phyloP scores from a whole-genome alignment of 1,140 invertebrate genomes.

The Samia ricini region DNA sequence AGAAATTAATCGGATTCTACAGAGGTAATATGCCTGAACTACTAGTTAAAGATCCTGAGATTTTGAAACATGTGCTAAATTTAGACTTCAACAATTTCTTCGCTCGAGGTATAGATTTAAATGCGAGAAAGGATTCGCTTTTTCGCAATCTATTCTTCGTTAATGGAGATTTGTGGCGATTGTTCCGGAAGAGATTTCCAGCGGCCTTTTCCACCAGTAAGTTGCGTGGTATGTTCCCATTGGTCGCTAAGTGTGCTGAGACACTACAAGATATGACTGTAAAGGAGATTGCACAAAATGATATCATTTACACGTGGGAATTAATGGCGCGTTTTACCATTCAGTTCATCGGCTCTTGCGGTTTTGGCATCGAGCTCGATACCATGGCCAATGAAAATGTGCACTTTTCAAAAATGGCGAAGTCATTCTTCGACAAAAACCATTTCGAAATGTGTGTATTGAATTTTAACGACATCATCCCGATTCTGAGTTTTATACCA shows the following conservation, averaged over 20 bases:
- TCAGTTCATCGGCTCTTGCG: constrained; percentile 74
- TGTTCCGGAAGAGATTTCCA: constrained; percentile 78
- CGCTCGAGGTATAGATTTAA: constrained; percentile 12
- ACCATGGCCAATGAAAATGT: constrained; percentile 64
- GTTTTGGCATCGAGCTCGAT: constrained; percentile 75
- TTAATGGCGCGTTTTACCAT: constrained; percentile 60
- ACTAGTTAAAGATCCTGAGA: constrained; percentile 39
- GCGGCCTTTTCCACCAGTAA: constrained; percentile 80
- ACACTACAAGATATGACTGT: constrained; percentile 55
- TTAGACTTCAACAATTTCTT: constrained; percentile 23
- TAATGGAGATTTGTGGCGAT: constrained; percentile 77
- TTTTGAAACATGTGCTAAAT: constrained; percentile 40
- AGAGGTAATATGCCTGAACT: not conserved
- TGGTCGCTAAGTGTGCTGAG: constrained; percentile 60
- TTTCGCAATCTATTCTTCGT: constrained; percentile 57
- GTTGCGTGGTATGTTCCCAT: constrained; percentile 77
- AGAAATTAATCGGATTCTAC: constrained; percentile 9
- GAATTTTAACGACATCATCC: not conserved
- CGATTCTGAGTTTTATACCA: not conserved
- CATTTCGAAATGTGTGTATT: not conserved
- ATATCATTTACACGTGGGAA: constrained; percentile 38
- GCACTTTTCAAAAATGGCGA: constrained; percentile 66
- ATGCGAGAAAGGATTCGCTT: constrained; percentile 53
- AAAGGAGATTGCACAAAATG: constrained; percentile 10
- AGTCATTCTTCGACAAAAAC: constrained; percentile 2